Percentiles rank a stretch among this genome's conserved stretches.
These are phyloP conservation scores for Danaus melanippus DNA, from an alignment of 1,140 invertebrate genomes.

Conservation along the genomic window DNA sequence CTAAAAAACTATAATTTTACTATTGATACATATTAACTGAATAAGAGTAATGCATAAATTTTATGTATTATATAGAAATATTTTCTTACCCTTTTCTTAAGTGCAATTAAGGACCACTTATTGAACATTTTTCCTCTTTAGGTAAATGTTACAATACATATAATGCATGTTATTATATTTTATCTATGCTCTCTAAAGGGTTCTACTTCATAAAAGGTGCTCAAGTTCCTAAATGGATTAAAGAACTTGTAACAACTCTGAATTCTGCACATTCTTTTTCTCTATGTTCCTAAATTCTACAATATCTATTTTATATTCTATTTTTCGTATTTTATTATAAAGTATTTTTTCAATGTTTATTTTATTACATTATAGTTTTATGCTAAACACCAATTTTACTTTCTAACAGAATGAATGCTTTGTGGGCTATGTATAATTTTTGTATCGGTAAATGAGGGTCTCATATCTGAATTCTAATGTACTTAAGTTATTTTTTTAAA, in stretches of 20 bases:
- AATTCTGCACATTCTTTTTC: slow-evolving; percentile 5
- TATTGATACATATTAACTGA: background rate
- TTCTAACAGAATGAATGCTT: no score
- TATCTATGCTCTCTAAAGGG: background rate
- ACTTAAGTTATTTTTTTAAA: no score
- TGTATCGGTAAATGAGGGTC: no score
- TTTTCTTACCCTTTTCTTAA: slow-evolving; percentile 13
- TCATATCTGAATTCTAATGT: no score
- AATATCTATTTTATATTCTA: slow-evolving; percentile 8
- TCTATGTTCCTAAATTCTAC: slow-evolving; percentile 8
- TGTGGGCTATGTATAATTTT: no score
- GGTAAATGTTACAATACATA: background rate
- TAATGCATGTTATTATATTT: slow-evolving; percentile 9
- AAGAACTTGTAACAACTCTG: slow-evolving; percentile 5
- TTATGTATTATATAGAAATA: slow-evolving; percentile 12
- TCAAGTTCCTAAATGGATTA: slow-evolving; percentile 12
- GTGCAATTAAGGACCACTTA: slow-evolving; percentile 7
- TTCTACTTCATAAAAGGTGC: slow-evolving; percentile 1
- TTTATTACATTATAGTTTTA: no score
- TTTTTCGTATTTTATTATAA: slow-evolving; percentile 9
- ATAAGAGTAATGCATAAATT: slow-evolving; percentile 6
- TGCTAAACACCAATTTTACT: no score
- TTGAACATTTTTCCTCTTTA: slow-evolving; percentile 1
- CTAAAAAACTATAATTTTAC: slow-evolving; percentile 15
- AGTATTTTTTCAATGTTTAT: no score